Conservation (phyloP, 1,140 invertebrate species). For the Chymomyza costata region DNA sequence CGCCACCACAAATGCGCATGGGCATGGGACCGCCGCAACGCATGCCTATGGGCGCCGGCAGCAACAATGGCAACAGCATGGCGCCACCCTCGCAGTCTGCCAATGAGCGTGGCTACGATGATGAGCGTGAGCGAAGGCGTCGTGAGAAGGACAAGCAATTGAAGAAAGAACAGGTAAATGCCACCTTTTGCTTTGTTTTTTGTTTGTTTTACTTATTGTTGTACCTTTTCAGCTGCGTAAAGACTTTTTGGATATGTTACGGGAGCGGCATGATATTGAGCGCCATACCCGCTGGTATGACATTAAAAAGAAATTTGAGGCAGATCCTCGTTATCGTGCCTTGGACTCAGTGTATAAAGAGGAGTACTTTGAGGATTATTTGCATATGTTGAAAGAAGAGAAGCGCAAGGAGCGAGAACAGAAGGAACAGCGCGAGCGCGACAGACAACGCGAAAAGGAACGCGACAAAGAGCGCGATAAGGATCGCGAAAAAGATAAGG, state of each 20-base stretch:
- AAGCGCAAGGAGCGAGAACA: slow-evolving; percentile 77
- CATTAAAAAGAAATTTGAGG: slow-evolving; percentile 94
- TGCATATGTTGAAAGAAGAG: slow-evolving; percentile 88
- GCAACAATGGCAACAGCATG: slow-evolving; percentile 12
- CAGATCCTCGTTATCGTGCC: slow-evolving; percentile 92
- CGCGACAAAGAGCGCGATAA: slow-evolving; percentile 72
- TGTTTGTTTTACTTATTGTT: neutral
- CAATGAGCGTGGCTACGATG: slow-evolving; percentile 77
- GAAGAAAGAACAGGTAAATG: slow-evolving; percentile 45
- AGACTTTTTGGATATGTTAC: slow-evolving; percentile 92
- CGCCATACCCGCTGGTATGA: slow-evolving; percentile 94
- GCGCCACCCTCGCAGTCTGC: slow-evolving; percentile 56
- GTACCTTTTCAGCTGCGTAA: slow-evolving; percentile 88
- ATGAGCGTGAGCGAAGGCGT: slow-evolving; percentile 60
- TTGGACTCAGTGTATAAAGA: slow-evolving; percentile 90
- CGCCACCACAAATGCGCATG: slow-evolving; percentile 48
- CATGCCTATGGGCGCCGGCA: slow-evolving; percentile 41
- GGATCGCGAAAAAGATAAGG: slow-evolving; percentile 33
- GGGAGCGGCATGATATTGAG: slow-evolving; percentile 82
- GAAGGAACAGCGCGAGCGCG: slow-evolving; percentile 55
- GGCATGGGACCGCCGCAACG: slow-evolving; percentile 49
- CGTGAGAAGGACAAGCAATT: slow-evolving; percentile 56
- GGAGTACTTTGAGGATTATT: slow-evolving; percentile 96
- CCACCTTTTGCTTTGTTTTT: neutral
- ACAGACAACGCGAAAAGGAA: slow-evolving; percentile 74